Base-by-base conservation (phyloP, 2,888 invertebrate species). In the Drosophila peninsularis region DNA sequence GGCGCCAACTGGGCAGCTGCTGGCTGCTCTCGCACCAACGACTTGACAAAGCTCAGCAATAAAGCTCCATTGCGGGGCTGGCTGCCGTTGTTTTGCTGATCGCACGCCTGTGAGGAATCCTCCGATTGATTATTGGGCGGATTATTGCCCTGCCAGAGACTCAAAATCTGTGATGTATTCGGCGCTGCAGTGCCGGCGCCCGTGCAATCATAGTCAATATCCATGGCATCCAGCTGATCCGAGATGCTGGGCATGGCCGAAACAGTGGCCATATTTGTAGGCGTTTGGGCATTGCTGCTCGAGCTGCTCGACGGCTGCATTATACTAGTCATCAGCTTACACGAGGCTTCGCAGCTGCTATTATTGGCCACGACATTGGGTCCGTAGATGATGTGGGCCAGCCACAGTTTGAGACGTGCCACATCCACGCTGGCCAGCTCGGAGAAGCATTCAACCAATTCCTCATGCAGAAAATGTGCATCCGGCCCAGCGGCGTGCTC, bases 31-130 rank as follows among this genome's bases (percentile, higher is more conserved):
- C 95, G 95, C 0, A 96, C 96, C 67, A 96, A 94, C 76, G 95
- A 95, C 66, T 95, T 94, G 0, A 96, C 95, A 14, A 96, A 93
- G 34, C 94, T 95, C 80, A 96, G 95, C 10, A 96, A 91, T 5
- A 96, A 90, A 34, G 94, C 94, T 68, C 95, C 95, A 90, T 96
- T 96, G 85, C 96, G 96, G 0, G 62, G 69, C 3, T 36, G 60
- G 0, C 36, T 30, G 65, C 72, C 21, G 61, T 72, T 54, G 62
- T 71, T 55, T 1, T 61, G 53, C 54, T 94, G 73, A 24, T 88
- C 90, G n/a, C 80, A 77, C 0, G 69, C 91, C 32, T 90, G 90
- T 0, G 91, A 89, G 0, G 92, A 91, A 3, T 91, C 91, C 41
- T 92, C 92, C 0, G 92, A 92, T 6, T 93, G 84, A 93, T 93